Evolutionary conservation across 2,797 vertebrate species (phyloP).

Genomic region (Mus spretus): DNA sequence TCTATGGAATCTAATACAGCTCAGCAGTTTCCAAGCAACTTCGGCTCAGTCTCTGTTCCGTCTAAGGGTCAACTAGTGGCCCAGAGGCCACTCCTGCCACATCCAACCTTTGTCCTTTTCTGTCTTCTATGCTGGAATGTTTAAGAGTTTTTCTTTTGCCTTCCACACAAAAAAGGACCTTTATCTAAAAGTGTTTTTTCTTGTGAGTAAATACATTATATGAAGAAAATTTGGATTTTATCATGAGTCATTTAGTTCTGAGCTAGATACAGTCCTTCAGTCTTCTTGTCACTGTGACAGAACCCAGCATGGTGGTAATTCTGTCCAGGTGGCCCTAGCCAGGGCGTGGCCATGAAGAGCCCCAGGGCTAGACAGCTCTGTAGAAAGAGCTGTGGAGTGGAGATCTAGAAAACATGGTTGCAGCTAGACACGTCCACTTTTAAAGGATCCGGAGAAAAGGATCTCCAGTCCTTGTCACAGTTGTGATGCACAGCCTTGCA

Average conservation of each 20-base stretch:
- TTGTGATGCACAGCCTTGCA: neutral
- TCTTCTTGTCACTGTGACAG: neutral
- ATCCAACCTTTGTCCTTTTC: neutral
- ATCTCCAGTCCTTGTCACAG: neutral
- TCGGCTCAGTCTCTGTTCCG: neutral
- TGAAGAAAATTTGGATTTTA: neutral
- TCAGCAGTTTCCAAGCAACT: neutral
- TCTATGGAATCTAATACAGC: neutral
- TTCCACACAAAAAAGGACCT: neutral
- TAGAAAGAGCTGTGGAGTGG: fast-evolving
- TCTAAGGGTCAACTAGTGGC: neutral
- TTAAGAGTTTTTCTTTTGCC: neutral
- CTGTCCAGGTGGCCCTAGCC: neutral
- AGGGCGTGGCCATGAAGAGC: neutral
- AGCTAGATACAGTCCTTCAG: neutral
- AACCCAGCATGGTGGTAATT: neutral
- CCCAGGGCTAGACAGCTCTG: neutral
- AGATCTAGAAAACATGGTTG: neutral
- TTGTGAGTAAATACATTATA: neutral
- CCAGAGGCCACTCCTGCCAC: neutral
- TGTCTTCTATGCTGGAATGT: neutral
- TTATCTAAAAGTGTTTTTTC: neutral
- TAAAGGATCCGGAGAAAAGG: neutral
- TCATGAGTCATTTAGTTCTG: neutral
- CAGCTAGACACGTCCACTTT: neutral